Percentiles rank a stretch among this genome's conserved stretches.
These are phyloP conservation scores for Drosophila buzzatii DNA, from an alignment of 2,888 invertebrate genomes.

Conservation along the genomic window DNA sequence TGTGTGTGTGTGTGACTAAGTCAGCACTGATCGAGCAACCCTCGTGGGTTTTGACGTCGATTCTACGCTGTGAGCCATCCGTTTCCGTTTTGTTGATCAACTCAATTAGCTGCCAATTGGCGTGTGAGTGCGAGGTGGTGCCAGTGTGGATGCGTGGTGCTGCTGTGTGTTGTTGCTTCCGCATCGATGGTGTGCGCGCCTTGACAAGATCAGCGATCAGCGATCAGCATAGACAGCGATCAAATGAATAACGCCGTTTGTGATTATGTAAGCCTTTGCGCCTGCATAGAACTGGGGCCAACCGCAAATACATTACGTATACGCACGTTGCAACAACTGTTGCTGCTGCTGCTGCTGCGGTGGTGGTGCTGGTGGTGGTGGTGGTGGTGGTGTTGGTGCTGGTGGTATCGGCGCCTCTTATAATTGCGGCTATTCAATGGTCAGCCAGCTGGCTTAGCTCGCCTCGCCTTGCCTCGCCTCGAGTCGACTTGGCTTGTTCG, in stretches of 20 bases:
- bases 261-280: slow-evolving; percentile 36
- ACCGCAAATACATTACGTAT: slow-evolving; percentile 70
- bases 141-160: slow-evolving; percentile 6
- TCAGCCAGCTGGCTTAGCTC: slow-evolving; percentile 27
- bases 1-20: no score
- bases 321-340: slow-evolving; percentile 70
- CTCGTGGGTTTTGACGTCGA: slow-evolving; percentile 34
- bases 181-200: slow-evolving; percentile 36
- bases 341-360: slow-evolving; percentile 17
- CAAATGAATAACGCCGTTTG: slow-evolving; percentile 2
- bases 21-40: slow-evolving; percentile 26
- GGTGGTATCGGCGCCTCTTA: slow-evolving; percentile 40
- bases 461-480: slow-evolving; percentile 5
- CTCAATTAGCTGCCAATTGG: slow-evolving; percentile 69
- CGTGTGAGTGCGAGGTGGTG: slow-evolving; percentile 50
- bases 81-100: slow-evolving; percentile 69
- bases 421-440: slow-evolving; percentile 60
- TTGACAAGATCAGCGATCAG: slow-evolving; percentile 44
- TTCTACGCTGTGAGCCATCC: slow-evolving; percentile 39
- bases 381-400: slow-evolving; percentile 10
- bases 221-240: slow-evolving; percentile 36
- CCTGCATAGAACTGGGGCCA: slow-evolving; percentile 61
- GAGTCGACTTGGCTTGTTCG: slow-evolving; percentile 28
- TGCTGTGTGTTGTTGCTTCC: slow-evolving; percentile 30
- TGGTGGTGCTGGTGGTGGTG: background rate